Conservation (phyloP, 2,888 invertebrate genomes). For the Chrysina gloriosa region DNA sequence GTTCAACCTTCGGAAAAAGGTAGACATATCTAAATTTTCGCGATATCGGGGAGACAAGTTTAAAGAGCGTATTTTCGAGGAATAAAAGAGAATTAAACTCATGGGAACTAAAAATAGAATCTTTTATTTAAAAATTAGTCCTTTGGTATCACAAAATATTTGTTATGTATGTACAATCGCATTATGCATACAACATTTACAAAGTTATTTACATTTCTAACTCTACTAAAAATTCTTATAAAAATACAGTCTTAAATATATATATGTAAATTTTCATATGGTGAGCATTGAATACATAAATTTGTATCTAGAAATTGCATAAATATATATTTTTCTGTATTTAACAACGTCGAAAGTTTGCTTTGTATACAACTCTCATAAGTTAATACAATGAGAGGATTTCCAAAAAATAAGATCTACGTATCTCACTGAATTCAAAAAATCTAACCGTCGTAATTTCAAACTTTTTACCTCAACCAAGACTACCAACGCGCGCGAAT, state of each 20-base stretch:
- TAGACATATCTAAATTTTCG: not conserved
- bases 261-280: no score
- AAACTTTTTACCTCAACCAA: no score
- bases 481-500: not conserved
- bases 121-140: constrained; percentile 32
- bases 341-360: no score
- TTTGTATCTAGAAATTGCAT: no score
- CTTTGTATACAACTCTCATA: no score
- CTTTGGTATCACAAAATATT: constrained; percentile 46
- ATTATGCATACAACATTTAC: constrained; percentile 37
- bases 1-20: not conserved
- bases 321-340: no score
- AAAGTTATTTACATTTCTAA: constrained; percentile 26
- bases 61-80: no score
- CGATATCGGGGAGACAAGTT: not conserved
- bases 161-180: constrained; percentile 42
- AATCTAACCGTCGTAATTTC: no score
- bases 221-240: not conserved
- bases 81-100: not conserved
- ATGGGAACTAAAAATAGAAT: constrained; percentile 15
- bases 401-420: no score
- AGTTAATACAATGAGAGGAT: no score
- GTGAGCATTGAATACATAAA: no score
- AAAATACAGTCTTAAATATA: no score
- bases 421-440: not conserved